A percentile compares a stretch with the other conserved stretches of the same genome.
These are phyloP conservation scores for Spatulosminthurus flaviceps DNA, from an alignment of 2,888 invertebrate species.

Conservation along the genomic window DNA sequence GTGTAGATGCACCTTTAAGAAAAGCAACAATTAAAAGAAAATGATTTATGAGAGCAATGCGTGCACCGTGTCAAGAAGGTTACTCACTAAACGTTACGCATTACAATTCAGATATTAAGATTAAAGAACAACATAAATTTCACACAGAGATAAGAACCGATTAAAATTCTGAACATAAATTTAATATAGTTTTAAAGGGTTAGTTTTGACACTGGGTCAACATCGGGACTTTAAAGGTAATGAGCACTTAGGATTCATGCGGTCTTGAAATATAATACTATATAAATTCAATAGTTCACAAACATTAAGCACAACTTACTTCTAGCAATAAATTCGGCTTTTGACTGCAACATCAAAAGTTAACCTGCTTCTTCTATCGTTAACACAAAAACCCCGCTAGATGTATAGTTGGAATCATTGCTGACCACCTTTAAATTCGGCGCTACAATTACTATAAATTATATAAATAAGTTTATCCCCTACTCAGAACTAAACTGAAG, in stretches of 20 bases:
- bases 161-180: slow-evolving; percentile 18
- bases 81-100: slow-evolving; percentile 31
- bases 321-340: not conserved
- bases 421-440: not conserved
- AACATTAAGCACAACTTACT: not conserved
- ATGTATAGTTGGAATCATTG: not conserved
- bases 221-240: not conserved
- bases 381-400: not conserved
- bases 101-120: slow-evolving; percentile 19
- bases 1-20: not conserved
- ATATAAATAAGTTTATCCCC: not conserved
- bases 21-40: slow-evolving; percentile 27
- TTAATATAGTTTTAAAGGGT: slow-evolving; percentile 18
- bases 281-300: not conserved
- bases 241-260: slow-evolving; percentile 26
- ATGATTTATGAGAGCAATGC: slow-evolving; percentile 26
- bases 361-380: not conserved
- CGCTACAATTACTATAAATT: not conserved
- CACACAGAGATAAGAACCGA: slow-evolving; percentile 3
- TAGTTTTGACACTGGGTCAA: slow-evolving; percentile 28
- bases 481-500: not conserved
- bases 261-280: slow-evolving; percentile 23
- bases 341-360: not conserved
- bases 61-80: slow-evolving; percentile 29
- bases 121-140: slow-evolving; percentile 3